Evolutionary conservation across 1,140 invertebrate genomes (phyloP), one percentile per base, ranked within the genome.

Genomic region (Tetragonula clypearis): DNA sequence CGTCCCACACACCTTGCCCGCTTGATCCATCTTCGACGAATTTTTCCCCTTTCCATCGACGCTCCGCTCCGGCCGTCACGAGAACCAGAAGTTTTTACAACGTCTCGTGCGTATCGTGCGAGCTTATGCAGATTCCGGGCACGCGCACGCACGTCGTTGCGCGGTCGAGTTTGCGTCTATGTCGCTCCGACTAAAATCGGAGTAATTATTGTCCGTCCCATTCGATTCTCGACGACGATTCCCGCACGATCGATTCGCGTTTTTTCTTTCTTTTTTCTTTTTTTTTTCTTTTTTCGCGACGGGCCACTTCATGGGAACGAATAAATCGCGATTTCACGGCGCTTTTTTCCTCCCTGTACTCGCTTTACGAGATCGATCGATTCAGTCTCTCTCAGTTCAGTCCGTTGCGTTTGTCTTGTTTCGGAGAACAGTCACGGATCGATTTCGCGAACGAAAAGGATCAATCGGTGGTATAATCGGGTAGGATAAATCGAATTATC

Each of bases 151-250:
- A 53, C 41, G 41, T 49, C 41, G 55, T 84, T 81, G 90, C 88
- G 81, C 86, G 83, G n/a, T 66, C 56, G 65, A 53, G 58, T 78
- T 84, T 58, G 4, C 17, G 0, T 58, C 19, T 87, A 66, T 62
- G 75, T 89, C 76, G 77, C 74, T 75, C 62, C 66, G 62, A 56
- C 35, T 78, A 80, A 89, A 72, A 88, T 84, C 81, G 80, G n/a
- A n/a, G n/a, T 89, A 86, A 88, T 83, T 79, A 75, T 78, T 55
- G 76, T 87, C 79, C 35, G 55, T 9, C 66, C 11, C 66, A 8
- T 35, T 35, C 74, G 56, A 69, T 81, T 74, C 68, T 12, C 30
- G 23, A 12, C 11, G 17, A 56, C 79, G 35, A 66, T 41, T n/a
- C 74, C 79, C 79, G 17, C 66, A 49, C 14, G 82, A 86, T 86